Percentiles rank a stretch among this genome's conserved stretches.
phyloP scores from a whole-genome alignment of 2,888 invertebrate genomes.

The Trachelus troglodyta region DNA sequence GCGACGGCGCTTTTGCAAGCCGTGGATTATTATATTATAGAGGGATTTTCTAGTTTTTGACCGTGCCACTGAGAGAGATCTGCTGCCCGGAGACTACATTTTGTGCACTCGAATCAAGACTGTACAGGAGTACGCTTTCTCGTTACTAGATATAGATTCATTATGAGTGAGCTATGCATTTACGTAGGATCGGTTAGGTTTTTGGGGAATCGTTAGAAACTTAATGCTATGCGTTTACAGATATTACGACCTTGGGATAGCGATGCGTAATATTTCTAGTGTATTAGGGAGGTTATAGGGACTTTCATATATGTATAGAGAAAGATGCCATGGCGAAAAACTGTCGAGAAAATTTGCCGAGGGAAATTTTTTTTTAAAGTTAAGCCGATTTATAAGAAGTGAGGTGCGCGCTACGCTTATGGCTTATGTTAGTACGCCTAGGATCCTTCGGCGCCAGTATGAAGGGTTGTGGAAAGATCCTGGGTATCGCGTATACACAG shows the following conservation, averaged over 20 bases:
- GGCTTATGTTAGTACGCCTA: background rate
- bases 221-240: background rate
- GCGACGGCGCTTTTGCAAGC: slow-evolving; percentile 39
- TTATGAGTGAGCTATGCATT: background rate
- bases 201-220: background rate
- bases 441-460: background rate
- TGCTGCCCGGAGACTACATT: background rate
- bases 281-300: background rate
- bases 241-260: background rate
- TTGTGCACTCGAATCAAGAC: background rate
- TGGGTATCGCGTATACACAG: slow-evolving; percentile 1
- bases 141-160: background rate
- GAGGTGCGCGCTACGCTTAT: background rate
- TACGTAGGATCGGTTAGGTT: background rate
- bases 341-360: background rate
- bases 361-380: background rate
- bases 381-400: background rate
- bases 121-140: background rate
- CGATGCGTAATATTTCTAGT: background rate
- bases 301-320: too few relatives aligned
- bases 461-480: slow-evolving; percentile 7
- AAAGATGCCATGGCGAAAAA: background rate
- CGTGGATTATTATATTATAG: slow-evolving; percentile 49
- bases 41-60: slow-evolving; percentile 10
- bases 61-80: background rate